Evolutionary conservation across 2,888 invertebrate species (phyloP), one percentile per base, ranked within the genome.

Genomic region (Ernsta delagoae): DNA sequence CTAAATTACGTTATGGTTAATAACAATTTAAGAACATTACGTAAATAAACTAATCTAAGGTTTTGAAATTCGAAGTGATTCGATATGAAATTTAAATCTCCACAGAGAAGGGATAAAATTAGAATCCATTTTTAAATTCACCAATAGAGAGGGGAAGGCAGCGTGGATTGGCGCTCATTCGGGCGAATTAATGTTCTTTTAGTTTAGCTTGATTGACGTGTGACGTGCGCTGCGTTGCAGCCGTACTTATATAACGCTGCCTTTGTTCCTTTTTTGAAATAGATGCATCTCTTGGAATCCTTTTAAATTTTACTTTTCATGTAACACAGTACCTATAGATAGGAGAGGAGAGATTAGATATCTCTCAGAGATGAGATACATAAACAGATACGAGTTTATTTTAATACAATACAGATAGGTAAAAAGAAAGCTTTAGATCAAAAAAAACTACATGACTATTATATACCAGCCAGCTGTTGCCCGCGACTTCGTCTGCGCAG

Each of bases 91-190:
- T 36, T 36, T 16, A 53, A 9, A 39, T 41, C 31, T 16, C 48
- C 45, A 43, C 5, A 5, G 91, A 90, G 91, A 92, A 84, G 83
- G 81, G 85, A 89, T 91, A 87, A 88, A 90, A 90, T 89, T 88
- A 85, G 86, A 92, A 89, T 92, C 89, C 89, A 87, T 86, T 90
- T 90, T 92, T 83, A 88, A 90, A 92, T 90, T 89, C 88, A 89
- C 92, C 91, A 90, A 92, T 90, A 84, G 81, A 86, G 89, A 86
- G 89, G 87, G 88, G 89, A 84, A 89, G 89, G 89, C 84, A 83
- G 76, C 78, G 78, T 80, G 75, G 90, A 92, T 92, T 92, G 92
- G 92, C 72, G 82, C 78, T 83, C 86, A 86, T 83, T 84, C 87
- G 84, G 85, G 86, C 85, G 78, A 83, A 88, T 86, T 92, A 89